Evolutionary conservation across 2,888 invertebrate genomes (phyloP), one percentile per base, ranked within the genome.

Genomic region (Drosophila pegasa): DNA sequence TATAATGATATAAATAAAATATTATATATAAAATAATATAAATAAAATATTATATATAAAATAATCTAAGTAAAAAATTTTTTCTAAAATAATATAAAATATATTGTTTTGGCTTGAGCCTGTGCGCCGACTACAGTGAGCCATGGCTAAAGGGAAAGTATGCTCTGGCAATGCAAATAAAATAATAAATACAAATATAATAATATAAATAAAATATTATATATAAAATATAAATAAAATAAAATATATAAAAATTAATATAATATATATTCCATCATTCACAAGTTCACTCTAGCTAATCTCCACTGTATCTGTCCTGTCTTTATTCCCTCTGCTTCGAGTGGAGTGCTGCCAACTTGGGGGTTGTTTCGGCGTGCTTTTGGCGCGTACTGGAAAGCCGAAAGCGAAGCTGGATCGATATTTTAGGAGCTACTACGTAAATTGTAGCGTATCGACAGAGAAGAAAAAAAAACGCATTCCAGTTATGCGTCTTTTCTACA

Each of bases 351-450:
- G 20, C 37, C 38, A 62, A 43, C 18, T 51, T 25, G 55, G 43
- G 76, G 78, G 78, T 75, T 79, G 73, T 20, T 74, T n/a, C n/a
- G 64, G 37, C 54, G 48, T 20, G 43, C 75, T 84, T 85, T 83
- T 87, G 83, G 88, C 83, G 83, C 88, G 83, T 58, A 74, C 77
- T 77, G 77, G 77, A 77, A 72, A 38, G 37, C 52, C 45, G n/a
- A n/a, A 48, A 52, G 55, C 68, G 74, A 71, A 35, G 60, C 50
- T 76, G 78, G 84, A 83, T 83, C 83, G 83, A 83, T 83, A 86
- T 83, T 81, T 81, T 74, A 59, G 64, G 71, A 77, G 74, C 68
- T 72, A 45, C 59, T 47, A 54, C 55, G 54, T 25, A 61, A 33
- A 48, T 50, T 54, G 47, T 18, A 51, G 51, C 33, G 33, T 51